These are phyloP conservation scores for Rotaria socialis DNA, from an alignment of 2,888 invertebrate species.

Conservation along the genomic window DNA sequence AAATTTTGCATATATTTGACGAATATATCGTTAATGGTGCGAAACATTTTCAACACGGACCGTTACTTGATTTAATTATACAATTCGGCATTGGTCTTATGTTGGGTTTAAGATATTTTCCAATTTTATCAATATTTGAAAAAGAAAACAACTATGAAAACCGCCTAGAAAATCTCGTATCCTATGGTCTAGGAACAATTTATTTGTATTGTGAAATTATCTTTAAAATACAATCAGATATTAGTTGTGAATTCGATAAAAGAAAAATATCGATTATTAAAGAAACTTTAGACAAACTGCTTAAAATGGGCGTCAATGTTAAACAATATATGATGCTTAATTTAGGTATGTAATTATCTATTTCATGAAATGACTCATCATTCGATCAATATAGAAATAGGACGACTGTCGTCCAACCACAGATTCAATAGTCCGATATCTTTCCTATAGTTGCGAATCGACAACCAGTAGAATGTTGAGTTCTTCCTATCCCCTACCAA, in stretches of 20 bases:
- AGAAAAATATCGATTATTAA: not conserved
- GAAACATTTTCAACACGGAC: constrained; percentile 2
- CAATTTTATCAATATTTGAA: constrained; percentile 23
- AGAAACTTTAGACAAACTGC: not conserved
- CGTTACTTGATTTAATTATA: constrained; percentile 32
- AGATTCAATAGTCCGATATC: too few relatives aligned
- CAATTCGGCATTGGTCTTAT: constrained; percentile 17
- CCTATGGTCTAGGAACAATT: not conserved
- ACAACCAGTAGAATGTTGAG: too few relatives aligned
- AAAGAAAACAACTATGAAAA: not conserved
- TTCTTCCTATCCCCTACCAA: too few relatives aligned
- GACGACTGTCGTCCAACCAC: too few relatives aligned
- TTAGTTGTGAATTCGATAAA: constrained; percentile 8
- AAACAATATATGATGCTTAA: not conserved
- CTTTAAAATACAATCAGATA: not conserved
- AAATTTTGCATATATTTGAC: constrained; percentile 33
- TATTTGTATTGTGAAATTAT: constrained; percentile 21
- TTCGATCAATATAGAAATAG: too few relatives aligned
- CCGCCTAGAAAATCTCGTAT: not conserved
- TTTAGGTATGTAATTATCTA: not conserved
- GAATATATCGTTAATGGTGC: constrained; percentile 17
- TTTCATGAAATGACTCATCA: too few relatives aligned
- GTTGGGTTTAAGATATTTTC: constrained; percentile 35
- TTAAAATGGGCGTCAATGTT: not conserved
- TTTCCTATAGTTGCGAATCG: too few relatives aligned